These are phyloP conservation scores for Nezara viridula DNA, from an alignment of 2,888 invertebrate genomes.

Conservation along the genomic window DNA sequence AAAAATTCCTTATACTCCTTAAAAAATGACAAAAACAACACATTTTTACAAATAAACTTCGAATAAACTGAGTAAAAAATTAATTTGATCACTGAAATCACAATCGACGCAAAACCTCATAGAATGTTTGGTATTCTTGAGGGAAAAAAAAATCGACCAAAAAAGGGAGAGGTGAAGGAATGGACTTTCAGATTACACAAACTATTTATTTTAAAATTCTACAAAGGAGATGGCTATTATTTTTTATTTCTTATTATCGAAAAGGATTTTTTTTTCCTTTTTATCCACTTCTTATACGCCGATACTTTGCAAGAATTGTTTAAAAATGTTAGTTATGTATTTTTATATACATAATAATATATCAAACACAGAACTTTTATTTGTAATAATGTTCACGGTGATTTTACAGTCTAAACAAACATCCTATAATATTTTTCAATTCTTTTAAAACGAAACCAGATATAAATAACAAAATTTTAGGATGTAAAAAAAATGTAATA, in stretches of 20 bases:
- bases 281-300: not conserved
- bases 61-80: not conserved
- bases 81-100: not conserved
- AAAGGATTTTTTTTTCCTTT: not conserved
- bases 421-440: not conserved
- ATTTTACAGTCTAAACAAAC: too few species aligned
- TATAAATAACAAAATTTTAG: not conserved
- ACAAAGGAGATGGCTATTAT: not conserved
- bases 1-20: not conserved
- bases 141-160: not conserved
- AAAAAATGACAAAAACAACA: not conserved
- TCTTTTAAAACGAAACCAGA: not conserved
- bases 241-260: not conserved
- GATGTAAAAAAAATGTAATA: too few species aligned
- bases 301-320: not conserved
- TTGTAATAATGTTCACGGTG: too few species aligned
- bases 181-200: not conserved
- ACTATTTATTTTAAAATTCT: constrained; percentile 40
- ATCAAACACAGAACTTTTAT: not conserved
- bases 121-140: constrained; percentile 11
- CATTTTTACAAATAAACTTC: not conserved
- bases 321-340: not conserved
- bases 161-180: not conserved
- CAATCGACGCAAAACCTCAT: not conserved
- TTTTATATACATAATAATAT: not conserved